These are phyloP conservation scores for Tangara arthus DNA, from an alignment of 2,797 vertebrate genomes.

Conservation along the genomic window DNA sequence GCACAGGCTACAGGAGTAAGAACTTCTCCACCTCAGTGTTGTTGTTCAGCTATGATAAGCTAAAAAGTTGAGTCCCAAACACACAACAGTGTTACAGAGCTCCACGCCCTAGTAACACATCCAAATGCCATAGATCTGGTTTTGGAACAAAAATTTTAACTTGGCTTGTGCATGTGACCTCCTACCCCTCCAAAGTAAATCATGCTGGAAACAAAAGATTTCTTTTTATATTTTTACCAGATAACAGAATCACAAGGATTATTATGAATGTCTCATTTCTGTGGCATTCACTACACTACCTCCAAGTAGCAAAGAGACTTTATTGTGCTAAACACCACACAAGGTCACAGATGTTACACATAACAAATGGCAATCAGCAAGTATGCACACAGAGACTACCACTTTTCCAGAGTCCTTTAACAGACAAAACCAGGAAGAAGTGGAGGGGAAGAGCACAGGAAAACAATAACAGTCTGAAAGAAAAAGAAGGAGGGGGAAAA, in stretches of 20 bases:
- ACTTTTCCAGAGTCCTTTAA: not conserved
- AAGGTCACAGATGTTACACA: not conserved
- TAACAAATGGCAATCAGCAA: not conserved
- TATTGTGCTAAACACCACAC: not conserved
- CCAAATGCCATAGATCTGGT: not conserved
- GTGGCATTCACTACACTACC: not conserved
- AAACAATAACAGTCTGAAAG: not conserved
- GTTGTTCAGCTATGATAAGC: not conserved
- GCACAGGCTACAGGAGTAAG: not conserved
- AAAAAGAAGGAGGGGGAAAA: not conserved
- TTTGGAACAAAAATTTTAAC: not conserved
- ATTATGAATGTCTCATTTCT: not conserved
- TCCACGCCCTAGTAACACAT: not conserved
- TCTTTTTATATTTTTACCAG: not conserved
- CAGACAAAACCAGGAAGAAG: not conserved
- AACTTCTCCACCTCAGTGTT: not conserved
- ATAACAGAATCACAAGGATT: not conserved
- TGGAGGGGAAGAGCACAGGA: not conserved
- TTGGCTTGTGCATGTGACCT: not conserved
- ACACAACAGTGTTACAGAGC: not conserved
- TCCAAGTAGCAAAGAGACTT: not conserved
- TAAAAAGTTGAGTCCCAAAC: not conserved
- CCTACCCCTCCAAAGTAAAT: not conserved
- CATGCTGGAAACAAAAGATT: not conserved
- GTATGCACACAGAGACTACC: not conserved